Percentiles rank a stretch among this genome's conserved stretches.
Evolutionary conservation across 1,140 invertebrate genomes (phyloP).

Genomic region (Zaprionus inermis): DNA sequence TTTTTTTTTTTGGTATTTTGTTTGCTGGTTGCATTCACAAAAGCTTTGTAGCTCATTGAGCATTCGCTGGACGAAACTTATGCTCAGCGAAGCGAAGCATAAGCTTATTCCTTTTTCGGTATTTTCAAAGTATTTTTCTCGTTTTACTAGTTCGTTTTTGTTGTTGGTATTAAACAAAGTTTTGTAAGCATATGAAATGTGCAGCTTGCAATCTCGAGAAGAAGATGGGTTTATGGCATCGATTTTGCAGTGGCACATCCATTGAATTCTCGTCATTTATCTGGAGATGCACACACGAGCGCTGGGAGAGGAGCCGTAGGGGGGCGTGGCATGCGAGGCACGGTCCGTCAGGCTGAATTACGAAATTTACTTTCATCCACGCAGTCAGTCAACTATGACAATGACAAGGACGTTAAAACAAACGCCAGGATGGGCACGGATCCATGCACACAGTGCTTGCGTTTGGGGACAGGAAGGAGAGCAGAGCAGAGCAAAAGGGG

Average conservation of each 20-base stretch:
- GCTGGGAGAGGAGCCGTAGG: neutral
- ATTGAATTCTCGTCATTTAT: slow-evolving; percentile 17
- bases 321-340: neutral
- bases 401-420: slow-evolving; percentile 39
- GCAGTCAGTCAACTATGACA: slow-evolving; percentile 35
- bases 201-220: neutral
- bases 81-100: neutral
- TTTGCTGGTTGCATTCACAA: neutral
- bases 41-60: slow-evolving; percentile 2
- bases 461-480: neutral
- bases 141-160: neutral
- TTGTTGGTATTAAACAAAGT: slow-evolving; percentile 8
- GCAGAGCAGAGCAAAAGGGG: neutral
- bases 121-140: neutral
- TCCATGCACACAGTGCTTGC: slow-evolving; percentile 22
- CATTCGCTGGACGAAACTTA: neutral
- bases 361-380: slow-evolving; percentile 31
- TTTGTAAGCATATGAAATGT: slow-evolving; percentile 6
- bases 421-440: slow-evolving; percentile 16
- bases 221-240: neutral
- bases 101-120: slow-evolving; percentile 1
- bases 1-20: neutral
- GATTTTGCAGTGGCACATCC: neutral
- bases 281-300: slow-evolving; percentile 2
- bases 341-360: slow-evolving; percentile 25